Percentiles rank a stretch among this genome's conserved stretches.
Conservation (phyloP, 2,797 vertebrate species). For the Avahi laniger region DNA sequence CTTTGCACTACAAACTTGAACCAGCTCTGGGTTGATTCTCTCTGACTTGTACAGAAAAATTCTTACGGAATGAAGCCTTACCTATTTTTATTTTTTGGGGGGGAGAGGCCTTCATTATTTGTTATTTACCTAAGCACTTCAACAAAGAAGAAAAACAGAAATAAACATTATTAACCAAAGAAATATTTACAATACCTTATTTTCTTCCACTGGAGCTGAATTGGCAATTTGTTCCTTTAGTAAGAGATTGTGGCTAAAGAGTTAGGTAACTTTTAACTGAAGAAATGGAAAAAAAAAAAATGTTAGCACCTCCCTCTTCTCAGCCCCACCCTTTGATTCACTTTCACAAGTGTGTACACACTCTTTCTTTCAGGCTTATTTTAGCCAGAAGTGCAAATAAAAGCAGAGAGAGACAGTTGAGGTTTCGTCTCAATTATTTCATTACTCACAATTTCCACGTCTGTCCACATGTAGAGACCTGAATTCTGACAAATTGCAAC, state of each 20-base stretch:
- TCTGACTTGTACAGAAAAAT: not conserved
- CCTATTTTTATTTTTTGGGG: not conserved
- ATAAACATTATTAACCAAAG: conserved; percentile 55
- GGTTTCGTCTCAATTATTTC: not conserved
- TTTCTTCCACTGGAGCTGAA: conserved; percentile 27
- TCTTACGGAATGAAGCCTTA: not conserved
- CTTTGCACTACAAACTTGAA: not conserved
- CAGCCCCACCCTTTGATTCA: conserved; percentile 16
- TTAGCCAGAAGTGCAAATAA: conserved; percentile 1
- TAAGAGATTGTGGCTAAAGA: conserved; percentile 16
- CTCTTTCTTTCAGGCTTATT: not conserved
- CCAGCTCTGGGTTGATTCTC: not conserved
- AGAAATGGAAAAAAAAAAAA: conserved; percentile 11
- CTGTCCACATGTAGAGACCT: conserved; percentile 1
- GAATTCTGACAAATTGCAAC: conserved; percentile 34
- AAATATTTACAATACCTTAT: conserved; percentile 77
- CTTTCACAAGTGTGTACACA: not conserved
- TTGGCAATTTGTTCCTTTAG: conserved; percentile 25
- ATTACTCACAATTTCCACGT: not conserved
- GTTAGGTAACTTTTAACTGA: conserved; percentile 62
- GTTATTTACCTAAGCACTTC: not conserved
- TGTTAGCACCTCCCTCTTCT: not conserved
- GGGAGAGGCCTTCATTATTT: not conserved
- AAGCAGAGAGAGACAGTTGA: not conserved
- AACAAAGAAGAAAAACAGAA: conserved; percentile 20